phyloP scores from a whole-genome alignment of 64 coral and sea anemone species.

The Montipora cactus region DNA sequence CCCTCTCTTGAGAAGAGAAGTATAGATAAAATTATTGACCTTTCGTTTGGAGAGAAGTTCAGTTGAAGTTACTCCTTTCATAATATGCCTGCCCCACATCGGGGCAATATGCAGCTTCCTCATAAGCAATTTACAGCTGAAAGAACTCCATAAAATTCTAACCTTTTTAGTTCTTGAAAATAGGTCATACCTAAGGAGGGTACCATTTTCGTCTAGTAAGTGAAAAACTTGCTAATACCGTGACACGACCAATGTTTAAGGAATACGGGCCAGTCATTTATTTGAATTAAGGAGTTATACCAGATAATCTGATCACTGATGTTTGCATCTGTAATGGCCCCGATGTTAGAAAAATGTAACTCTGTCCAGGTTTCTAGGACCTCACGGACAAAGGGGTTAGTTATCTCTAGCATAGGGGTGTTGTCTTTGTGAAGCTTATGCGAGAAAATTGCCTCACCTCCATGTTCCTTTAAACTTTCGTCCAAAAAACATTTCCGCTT shows the following conservation, averaged over 20 bases:
- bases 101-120: background rate
- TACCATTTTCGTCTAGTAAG: constrained; percentile 17
- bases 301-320: constrained; percentile 5
- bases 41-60: background rate
- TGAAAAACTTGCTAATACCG: background rate
- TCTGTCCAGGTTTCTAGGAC: background rate
- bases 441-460: background rate
- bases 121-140: constrained; percentile 1
- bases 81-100: background rate
- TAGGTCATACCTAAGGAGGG: constrained; percentile 7
- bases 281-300: constrained; percentile 3
- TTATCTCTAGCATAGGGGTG: background rate
- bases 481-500: background rate
- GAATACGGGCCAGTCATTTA: background rate
- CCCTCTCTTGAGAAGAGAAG: background rate
- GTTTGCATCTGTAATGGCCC: background rate
- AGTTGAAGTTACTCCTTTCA: background rate
- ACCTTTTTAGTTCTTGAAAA: constrained; percentile 3
- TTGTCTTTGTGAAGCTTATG: background rate
- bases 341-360: background rate
- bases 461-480: background rate
- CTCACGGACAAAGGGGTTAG: background rate
- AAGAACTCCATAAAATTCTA: constrained; percentile 4
- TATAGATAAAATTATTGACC: background rate
- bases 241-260: background rate